Base-by-base conservation (phyloP, 2,888 invertebrate genomes). In the Pycnomerus fuliginosus region DNA sequence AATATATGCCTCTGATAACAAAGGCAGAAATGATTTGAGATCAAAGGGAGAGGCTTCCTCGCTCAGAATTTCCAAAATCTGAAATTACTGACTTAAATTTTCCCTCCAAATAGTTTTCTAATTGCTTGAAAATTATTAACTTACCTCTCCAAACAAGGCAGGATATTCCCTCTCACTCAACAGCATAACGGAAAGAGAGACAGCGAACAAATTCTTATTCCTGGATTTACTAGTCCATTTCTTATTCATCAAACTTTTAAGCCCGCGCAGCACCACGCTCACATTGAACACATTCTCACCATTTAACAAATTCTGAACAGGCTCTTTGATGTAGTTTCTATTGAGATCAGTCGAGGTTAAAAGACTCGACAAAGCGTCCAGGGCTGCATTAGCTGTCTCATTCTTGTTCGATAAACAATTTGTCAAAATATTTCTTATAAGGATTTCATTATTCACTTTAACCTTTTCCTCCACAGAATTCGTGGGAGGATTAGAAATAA, bases 361-460 rank as follows among this genome's bases (percentile, higher is more conserved):
- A 20, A 48, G 7, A 22, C 44, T 43, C 3, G 28, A 30, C 14
- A 48, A 20, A 3, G 43, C 12, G 5, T 35, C 39, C 8, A 48
- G 22, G 14, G 48, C 48, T 11, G 20, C 16, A 15, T 38, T 35
- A 1, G 41, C 41, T 10, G 41, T 27, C 20, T 46, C 41, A 8
- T 1, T 25, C 13, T 36, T 36, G 8, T 8, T 23, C 3, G 48
- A 43, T n/a, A 48, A 16, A 17, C 43, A 43, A 33, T 48, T 43
- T 7, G 36, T 15, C 16, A 43, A 20, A 20, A 48, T 34, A 17
- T 35, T 28, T 16, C 27, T 33, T 7, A 43, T 17, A 10, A 48
- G 23, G 23, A 48, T 43, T 20, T 48, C 38, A 30, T 48, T 48
- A 1, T 25, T 48, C 2, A 48, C 35, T 39, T 43, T 38, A 17